Evolutionary conservation across 2,113 vertebrate species (phyloP).

Genomic region (Myodes glareolus): DNA sequence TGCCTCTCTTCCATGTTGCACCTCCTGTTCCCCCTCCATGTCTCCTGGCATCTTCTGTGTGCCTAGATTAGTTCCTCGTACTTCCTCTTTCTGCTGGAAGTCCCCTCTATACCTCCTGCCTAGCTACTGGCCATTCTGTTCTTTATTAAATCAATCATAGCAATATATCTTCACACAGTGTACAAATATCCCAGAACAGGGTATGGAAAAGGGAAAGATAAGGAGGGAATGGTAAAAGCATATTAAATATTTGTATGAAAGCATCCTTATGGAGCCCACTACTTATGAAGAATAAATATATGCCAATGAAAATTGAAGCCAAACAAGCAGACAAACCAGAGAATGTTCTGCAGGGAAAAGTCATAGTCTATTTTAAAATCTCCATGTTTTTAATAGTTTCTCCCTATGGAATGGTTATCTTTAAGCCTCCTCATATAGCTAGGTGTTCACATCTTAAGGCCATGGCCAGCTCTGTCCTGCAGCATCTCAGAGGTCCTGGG

Average conservation of each 20-base stretch:
- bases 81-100: no score
- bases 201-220: background rate
- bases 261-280: background rate
- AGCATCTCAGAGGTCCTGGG: background rate
- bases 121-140: no score
- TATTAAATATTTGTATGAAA: background rate
- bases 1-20: no score
- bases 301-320: background rate
- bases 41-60: no score
- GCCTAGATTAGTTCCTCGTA: no score
- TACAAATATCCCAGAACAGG: no score
- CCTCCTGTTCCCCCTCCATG: no score
- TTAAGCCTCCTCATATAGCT: background rate
- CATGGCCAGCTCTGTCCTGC: background rate
- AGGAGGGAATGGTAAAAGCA: background rate
- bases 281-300: background rate
- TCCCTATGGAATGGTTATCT: background rate
- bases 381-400: background rate
- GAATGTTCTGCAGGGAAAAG: background rate
- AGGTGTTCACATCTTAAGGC: background rate
- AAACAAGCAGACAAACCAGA: background rate
- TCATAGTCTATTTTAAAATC: background rate
- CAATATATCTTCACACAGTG: no score
- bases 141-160: no score
- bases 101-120: no score